phyloP scores from a whole-genome alignment of 92 coral and sea anemone genomes.

The Metridium senile region DNA sequence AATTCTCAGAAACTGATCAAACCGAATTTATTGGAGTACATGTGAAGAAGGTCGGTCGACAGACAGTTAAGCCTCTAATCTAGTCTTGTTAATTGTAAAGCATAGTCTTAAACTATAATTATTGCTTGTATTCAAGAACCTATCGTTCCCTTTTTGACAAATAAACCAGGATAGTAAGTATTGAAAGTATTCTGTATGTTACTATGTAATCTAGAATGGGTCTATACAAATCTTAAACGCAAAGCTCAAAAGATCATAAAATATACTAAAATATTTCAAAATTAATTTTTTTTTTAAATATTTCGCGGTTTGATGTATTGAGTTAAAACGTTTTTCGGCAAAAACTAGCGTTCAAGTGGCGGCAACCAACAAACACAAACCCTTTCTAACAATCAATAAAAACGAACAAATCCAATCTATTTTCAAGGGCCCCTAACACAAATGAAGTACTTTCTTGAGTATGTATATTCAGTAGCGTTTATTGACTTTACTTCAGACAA shows the following conservation, averaged over 20 bases:
- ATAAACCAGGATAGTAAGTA: too few relatives aligned
- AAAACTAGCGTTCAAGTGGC: background rate
- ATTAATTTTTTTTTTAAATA: background rate
- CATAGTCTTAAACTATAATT: background rate
- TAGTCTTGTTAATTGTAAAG: background rate
- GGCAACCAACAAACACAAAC: constrained; percentile 1
- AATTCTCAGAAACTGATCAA: too few relatives aligned
- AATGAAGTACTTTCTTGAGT: constrained; percentile 3
- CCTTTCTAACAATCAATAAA: background rate
- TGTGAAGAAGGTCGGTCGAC: too few relatives aligned
- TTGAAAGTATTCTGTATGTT: too few relatives aligned
- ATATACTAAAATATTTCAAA: too few relatives aligned
- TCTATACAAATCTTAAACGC: too few relatives aligned
- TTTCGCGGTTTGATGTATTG: background rate
- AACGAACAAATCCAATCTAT: background rate
- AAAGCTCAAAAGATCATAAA: too few relatives aligned
- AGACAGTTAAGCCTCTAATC: constrained; percentile 8
- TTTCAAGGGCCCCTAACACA: background rate
- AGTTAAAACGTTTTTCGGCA: background rate
- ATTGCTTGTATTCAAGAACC: background rate
- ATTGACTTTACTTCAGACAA: background rate
- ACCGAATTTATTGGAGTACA: too few relatives aligned
- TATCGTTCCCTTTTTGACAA: background rate
- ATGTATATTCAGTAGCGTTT: background rate
- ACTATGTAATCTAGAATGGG: too few relatives aligned